Conservation (phyloP, 2,888 invertebrate genomes). For the Ischnus inquisitorius region DNA sequence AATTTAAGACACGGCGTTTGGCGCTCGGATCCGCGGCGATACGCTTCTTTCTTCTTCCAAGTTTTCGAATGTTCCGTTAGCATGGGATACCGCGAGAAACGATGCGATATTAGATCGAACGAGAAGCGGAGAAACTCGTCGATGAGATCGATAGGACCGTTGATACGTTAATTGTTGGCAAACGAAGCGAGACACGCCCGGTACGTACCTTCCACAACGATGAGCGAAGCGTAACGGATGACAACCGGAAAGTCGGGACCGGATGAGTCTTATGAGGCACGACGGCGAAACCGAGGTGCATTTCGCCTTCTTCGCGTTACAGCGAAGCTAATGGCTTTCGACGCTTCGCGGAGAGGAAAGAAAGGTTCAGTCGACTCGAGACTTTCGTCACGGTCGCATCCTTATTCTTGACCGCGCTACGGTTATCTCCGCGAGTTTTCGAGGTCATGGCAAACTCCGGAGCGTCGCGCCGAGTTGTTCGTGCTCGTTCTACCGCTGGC, state of each 20-base stretch:
- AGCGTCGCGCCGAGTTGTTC: constrained; percentile 47
- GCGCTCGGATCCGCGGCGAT: too few species aligned
- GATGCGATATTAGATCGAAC: background rate
- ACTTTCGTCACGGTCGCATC: constrained; percentile 69
- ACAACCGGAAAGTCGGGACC: constrained; percentile 29
- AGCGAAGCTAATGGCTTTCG: constrained; percentile 57
- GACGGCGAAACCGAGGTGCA: constrained; percentile 74
- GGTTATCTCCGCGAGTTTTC: constrained; percentile 48
- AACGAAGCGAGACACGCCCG: background rate
- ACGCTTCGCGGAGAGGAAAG: constrained; percentile 32
- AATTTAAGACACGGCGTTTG: too few species aligned
- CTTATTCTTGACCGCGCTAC: constrained; percentile 47
- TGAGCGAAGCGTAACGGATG: constrained; percentile 12
- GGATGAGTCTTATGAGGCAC: constrained; percentile 58
- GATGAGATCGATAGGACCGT: constrained; percentile 27
- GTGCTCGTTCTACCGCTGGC: constrained; percentile 21
- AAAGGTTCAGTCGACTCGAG: constrained; percentile 62
- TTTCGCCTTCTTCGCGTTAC: constrained; percentile 60
- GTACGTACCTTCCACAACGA: background rate
- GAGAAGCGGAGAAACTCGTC: background rate
- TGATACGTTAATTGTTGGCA: background rate
- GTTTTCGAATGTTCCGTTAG: background rate
- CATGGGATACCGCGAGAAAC: background rate
- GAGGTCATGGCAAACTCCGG: constrained; percentile 70
- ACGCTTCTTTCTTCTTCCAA: too few species aligned